Evolutionary conservation across 2,113 vertebrate species (phyloP).

Genomic region (Cynocephalus volans): DNA sequence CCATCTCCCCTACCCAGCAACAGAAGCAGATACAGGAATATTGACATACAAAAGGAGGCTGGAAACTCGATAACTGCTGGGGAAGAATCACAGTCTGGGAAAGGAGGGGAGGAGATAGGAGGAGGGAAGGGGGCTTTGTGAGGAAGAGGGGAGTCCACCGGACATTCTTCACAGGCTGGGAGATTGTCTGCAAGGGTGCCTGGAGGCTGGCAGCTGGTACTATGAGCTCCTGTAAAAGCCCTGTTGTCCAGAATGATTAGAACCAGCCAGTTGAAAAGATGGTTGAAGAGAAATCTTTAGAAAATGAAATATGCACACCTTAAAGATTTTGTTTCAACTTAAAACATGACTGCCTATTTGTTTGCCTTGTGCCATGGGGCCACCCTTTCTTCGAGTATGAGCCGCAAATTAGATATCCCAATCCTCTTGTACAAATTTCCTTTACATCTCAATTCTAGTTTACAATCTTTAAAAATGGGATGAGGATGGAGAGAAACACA

Average conservation of each 20-base stretch:
- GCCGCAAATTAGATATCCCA: background rate
- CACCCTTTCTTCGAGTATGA: background rate
- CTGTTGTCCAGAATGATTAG: background rate
- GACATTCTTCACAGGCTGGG: accelerated
- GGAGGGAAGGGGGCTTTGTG: background rate
- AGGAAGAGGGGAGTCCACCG: background rate
- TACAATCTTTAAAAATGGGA: background rate
- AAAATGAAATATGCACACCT: background rate
- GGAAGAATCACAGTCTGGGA: background rate
- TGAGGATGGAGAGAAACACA: accelerated
- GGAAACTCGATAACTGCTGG: background rate
- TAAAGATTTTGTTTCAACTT: background rate
- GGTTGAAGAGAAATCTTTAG: background rate
- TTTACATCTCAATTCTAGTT: background rate
- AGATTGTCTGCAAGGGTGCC: background rate
- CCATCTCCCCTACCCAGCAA: background rate
- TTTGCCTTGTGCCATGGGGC: background rate
- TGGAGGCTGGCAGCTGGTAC: background rate
- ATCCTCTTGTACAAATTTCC: background rate
- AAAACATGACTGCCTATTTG: background rate
- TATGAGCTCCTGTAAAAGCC: background rate
- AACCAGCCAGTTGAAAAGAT: background rate
- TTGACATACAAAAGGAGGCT: background rate
- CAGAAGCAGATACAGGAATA: background rate
- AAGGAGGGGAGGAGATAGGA: background rate